Evolutionary conservation across 2,888 invertebrate genomes (phyloP).

Genomic region (Mantis religiosa): DNA sequence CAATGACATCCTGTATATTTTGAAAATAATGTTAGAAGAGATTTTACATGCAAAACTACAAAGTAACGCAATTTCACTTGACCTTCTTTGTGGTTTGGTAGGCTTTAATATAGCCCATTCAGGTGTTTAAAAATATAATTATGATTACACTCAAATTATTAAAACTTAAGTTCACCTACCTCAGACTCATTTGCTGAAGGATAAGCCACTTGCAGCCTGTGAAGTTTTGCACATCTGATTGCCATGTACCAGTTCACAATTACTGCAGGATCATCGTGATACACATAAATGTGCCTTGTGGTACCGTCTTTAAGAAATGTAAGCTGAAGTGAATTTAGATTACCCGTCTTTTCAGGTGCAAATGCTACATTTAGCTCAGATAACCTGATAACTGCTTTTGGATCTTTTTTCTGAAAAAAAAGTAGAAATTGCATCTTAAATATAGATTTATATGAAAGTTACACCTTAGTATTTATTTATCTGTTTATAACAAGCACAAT

Average conservation of each 20-base stretch:
- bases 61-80: no score
- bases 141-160: not conserved
- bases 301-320: conserved; percentile 81
- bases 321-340: conserved; percentile 77
- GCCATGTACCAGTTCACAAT: conserved; percentile 84
- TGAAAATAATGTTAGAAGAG: not conserved
- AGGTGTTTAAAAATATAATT: no score
- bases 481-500: no score
- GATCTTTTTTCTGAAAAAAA: conserved; percentile 53
- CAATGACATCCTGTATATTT: no score
- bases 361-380: conserved; percentile 82
- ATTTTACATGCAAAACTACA: no score
- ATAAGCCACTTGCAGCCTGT: conserved; percentile 77
- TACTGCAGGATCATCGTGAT: conserved; percentile 79
- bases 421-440: not conserved
- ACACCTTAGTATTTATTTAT: no score
- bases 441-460: no score
- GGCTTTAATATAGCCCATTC: no score
- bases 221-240: conserved; percentile 78
- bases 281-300: conserved; percentile 82
- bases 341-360: conserved; percentile 75
- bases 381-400: conserved; percentile 75
- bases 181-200: conserved; percentile 71
- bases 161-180: conserved; percentile 31
- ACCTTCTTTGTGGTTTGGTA: no score